A percentile compares a stretch with the other conserved stretches of the same genome.
These are phyloP conservation scores for Odontophorus gujanensis DNA, from an alignment of 2,113 vertebrate genomes.

Conservation along the genomic window DNA sequence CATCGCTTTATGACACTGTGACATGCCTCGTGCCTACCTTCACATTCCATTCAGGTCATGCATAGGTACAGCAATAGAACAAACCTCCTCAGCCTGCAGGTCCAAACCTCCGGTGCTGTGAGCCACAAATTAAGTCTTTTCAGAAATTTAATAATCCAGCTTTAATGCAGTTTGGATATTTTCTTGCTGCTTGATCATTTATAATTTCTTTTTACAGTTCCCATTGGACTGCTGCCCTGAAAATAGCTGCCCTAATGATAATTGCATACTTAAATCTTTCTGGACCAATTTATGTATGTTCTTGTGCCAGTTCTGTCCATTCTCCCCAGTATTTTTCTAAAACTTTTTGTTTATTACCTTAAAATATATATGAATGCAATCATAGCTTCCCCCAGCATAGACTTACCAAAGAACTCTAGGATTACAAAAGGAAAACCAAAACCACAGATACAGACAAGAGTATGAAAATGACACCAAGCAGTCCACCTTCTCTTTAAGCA, in stretches of 20 bases:
- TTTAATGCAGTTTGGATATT: neutral
- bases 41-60: conserved; percentile 7
- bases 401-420: neutral
- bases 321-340: neutral
- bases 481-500: neutral
- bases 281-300: neutral
- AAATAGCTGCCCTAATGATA: neutral
- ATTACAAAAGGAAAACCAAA: neutral
- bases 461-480: neutral
- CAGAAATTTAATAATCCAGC: neutral
- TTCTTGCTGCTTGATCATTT: neutral
- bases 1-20: neutral
- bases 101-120: neutral
- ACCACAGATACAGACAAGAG: neutral
- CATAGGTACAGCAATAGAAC: neutral
- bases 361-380: neutral
- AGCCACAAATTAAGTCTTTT: neutral
- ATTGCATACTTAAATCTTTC: neutral
- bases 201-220: neutral
- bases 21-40: neutral
- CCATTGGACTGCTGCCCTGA: neutral
- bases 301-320: neutral
- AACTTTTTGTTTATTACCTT: neutral
- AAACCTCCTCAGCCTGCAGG: neutral
- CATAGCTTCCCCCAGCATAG: neutral